Evolutionary conservation across 2,888 invertebrate genomes (phyloP).

Genomic region (Smittia aterrima): DNA sequence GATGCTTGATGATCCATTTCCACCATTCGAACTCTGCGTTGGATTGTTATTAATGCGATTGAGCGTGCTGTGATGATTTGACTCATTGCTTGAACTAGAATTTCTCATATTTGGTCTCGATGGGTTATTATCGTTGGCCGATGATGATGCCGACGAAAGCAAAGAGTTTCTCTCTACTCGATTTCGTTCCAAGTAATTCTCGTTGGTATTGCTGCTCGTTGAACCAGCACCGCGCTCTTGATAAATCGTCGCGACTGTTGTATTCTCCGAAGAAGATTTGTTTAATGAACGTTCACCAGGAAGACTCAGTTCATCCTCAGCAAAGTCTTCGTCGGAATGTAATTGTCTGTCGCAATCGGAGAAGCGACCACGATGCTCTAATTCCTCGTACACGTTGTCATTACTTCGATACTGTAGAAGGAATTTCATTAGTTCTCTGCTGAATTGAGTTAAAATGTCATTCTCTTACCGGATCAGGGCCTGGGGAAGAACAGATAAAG

Average conservation of each 20-base stretch:
- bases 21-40: constrained; percentile 30
- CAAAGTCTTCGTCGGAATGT: constrained; percentile 80
- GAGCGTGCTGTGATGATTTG: constrained; percentile 22
- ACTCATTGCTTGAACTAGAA: constrained; percentile 34
- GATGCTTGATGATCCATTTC: constrained; percentile 43
- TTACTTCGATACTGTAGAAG: constrained; percentile 54
- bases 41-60: constrained; percentile 42
- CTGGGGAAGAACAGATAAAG: constrained; percentile 68
- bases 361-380: constrained; percentile 59
- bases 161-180: constrained; percentile 51
- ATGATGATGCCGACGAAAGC: constrained; percentile 51
- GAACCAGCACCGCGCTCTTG: constrained; percentile 45
- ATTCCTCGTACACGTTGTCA: constrained; percentile 81
- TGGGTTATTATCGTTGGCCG: constrained; percentile 44
- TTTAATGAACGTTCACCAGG: constrained; percentile 55
- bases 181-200: constrained; percentile 42
- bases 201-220: constrained; percentile 42
- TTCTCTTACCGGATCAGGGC: constrained; percentile 58
- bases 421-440: constrained; percentile 55
- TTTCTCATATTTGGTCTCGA: constrained; percentile 35
- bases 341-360: constrained; percentile 64
- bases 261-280: constrained; percentile 46
- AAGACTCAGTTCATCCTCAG: constrained; percentile 74
- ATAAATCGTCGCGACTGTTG: constrained; percentile 46
- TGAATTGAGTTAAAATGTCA: constrained; percentile 49